Percentiles rank a stretch among this genome's conserved stretches.
phyloP scores from a whole-genome alignment of 64 coral and sea anemone species.

The Astreopora myriophthalma region DNA sequence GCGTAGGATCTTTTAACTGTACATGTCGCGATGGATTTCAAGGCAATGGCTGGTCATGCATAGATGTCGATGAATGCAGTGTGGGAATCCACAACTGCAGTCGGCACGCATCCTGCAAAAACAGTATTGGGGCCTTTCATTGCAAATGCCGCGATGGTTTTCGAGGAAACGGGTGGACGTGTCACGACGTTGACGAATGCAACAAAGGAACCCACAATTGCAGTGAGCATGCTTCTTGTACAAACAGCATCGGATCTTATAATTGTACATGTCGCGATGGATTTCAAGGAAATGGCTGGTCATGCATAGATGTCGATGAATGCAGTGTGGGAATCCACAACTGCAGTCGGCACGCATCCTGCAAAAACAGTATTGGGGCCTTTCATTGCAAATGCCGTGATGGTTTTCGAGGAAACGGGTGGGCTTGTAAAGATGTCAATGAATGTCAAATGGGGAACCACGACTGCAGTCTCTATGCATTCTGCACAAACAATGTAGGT shows the following conservation, averaged over 20 bases:
- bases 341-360: neutral
- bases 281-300: neutral
- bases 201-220: neutral
- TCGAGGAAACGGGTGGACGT: neutral
- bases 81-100: neutral
- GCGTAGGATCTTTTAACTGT: neutral
- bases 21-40: neutral
- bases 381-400: neutral
- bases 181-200: conserved; percentile 31
- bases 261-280: neutral
- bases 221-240: neutral
- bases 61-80: conserved; percentile 51
- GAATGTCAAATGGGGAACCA: neutral
- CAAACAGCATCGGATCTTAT: neutral
- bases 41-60: neutral
- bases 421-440: neutral
- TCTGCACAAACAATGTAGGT: conserved; percentile 54
- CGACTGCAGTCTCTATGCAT: conserved; percentile 12
- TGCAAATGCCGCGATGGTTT: neutral
- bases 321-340: neutral
- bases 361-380: neutral
- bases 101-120: conserved; percentile 13
- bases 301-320: neutral
- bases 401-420: neutral
- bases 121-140: neutral